These are phyloP conservation scores for Cynoglossus semilaevis DNA, from an alignment of 2,113 vertebrate genomes.

Conservation along the genomic window DNA sequence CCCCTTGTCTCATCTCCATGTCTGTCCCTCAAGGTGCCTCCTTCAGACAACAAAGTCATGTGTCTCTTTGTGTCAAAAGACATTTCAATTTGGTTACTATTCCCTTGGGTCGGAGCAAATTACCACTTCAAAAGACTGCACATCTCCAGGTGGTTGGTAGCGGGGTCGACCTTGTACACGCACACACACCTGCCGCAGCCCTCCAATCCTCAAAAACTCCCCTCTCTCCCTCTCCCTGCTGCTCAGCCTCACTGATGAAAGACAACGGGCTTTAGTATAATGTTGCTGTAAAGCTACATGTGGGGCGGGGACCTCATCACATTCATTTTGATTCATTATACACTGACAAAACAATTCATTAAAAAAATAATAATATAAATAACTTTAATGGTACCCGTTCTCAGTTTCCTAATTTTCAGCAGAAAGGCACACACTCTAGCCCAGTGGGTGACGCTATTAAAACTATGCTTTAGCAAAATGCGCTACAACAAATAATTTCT, in stretches of 20 bases:
- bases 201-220: background rate
- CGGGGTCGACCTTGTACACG: constrained; percentile 22
- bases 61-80: constrained; percentile 67
- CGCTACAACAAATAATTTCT: too few relatives aligned
- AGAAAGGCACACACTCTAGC: too few relatives aligned
- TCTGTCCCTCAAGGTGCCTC: constrained; percentile 49
- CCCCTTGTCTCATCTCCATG: constrained; percentile 1
- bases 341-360: too few relatives aligned
- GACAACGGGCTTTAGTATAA: background rate
- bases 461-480: too few relatives aligned
- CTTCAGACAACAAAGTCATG: constrained; percentile 46
- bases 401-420: too few relatives aligned
- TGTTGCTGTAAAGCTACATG: too few relatives aligned
- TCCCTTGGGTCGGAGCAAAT: constrained; percentile 64
- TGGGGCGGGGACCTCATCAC: too few relatives aligned
- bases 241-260: constrained; percentile 60
- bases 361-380: too few relatives aligned
- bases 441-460: too few relatives aligned
- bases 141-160: constrained; percentile 59
- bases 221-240: constrained; percentile 1
- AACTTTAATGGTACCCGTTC: too few relatives aligned
- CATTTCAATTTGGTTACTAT: constrained; percentile 72
- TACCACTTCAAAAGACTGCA: constrained; percentile 73
- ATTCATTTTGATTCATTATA: too few relatives aligned
- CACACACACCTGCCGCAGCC: background rate